Evolutionary conservation across 1,140 invertebrate species (phyloP), one percentile per base, ranked within the genome.

Genomic region (Penaeus japonicus): DNA sequence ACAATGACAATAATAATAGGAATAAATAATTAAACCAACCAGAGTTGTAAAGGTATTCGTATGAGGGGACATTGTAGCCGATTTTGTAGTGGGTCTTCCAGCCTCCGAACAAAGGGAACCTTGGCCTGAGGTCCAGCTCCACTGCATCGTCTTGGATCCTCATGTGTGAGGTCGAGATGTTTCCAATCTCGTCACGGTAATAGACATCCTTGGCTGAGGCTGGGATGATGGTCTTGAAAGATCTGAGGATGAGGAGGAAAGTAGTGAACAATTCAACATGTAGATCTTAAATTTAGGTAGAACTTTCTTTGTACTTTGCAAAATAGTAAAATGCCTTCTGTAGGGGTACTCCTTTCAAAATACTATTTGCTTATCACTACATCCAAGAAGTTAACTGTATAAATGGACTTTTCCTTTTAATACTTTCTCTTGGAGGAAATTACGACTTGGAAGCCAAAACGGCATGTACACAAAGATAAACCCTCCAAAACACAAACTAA

Each of bases 61-160:
- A 98, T 89, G 97, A 98, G 1, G 99, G 99, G 1, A 99, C 95
- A 93, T 99, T 99, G 93, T 99, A 99, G 0, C 99, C 99, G 78
- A 99, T 93, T 57, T 96, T 96, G 92, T 99, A 99, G 91, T 98
- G 96, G 4, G 98, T 99, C 92, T 97, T 98, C 99, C 99, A 99
- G 4, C 99, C 99, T 80, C 99, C 99, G 93, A 99, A 99, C 0
- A 99, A 93, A 30, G 99, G 99, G 92, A 99, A 99, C 90, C 99
- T 94, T 2, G 99, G 99, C 73, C 97, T 94, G 1, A 99, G 93
- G 91, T 99, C 98, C 2, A 99, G 92, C 92, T 99, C 98, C 24
- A 99, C 97, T 55, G 97, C 96, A 92, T 99, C 98, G 90, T 96
- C 96, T 91, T 96, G 94, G 20, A 96, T 92, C 91, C 96, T 94